Evolutionary conservation across 2,797 vertebrate genomes (phyloP), one percentile per base, ranked within the genome.

Genomic region (Columba guinea): DNA sequence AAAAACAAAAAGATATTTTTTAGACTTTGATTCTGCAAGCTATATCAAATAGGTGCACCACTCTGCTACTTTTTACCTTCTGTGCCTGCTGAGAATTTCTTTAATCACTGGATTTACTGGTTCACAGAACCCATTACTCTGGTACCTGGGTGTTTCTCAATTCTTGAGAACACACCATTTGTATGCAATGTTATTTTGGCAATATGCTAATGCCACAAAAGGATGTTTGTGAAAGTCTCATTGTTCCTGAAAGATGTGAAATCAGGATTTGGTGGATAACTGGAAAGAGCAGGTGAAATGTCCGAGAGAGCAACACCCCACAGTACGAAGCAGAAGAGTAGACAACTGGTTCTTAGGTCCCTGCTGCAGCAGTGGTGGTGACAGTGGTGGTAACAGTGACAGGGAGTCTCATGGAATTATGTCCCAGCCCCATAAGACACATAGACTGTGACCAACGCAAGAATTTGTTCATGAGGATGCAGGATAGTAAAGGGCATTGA

Each of bases 71-170:
- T 74, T 86, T 88, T 84, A n/a, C 27, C 10, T 78, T 86, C 56
- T 79, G 21, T 60, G 35, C 27, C 27, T 64, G 71, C 77, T 85
- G 41, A 64, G 60, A 90, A 74, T 80, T 84, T 74, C 32, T 74
- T 90, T 82, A 64, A 48, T 70, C 37, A 20, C 35, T 62, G 34
- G n/a, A 63, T 93, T 91, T 64, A 58, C 37, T 55, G 28, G 22
- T 79, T 87, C 37, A 68, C n/a, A 82, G 64, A 53, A 62, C 16
- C 32, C 65, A 32, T 30, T 53, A 44, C 21, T 79, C 32, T 64
- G 30, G 37, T 77, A 84, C 64, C 16, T 70, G 35, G 3, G 16
- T 70, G 62, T 51, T 93, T 82, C 59, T 74, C 46, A 76, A 6
- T 21, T 63, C 37, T 3, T n/a, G 34, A 81, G 34, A 90, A 80